These are phyloP conservation scores for Tupaia chinensis DNA, from an alignment of 2,113 vertebrate species.

Conservation along the genomic window DNA sequence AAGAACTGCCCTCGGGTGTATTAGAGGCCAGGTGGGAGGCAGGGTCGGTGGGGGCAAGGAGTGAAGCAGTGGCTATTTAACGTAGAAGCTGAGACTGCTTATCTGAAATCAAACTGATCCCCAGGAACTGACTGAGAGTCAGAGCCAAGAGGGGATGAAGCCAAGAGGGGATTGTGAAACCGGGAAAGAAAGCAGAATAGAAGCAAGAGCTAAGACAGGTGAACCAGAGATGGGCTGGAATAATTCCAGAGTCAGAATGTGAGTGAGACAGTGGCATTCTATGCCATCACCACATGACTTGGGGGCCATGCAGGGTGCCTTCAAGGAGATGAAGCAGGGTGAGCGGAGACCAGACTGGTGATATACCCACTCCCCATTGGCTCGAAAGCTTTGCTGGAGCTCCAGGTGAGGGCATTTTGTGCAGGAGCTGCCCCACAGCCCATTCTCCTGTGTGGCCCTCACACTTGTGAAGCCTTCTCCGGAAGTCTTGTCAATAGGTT, in stretches of 20 bases:
- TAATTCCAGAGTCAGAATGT: background rate
- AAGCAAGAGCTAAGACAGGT: background rate
- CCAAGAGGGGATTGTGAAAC: background rate
- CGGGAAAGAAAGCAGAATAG: background rate
- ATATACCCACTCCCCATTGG: fast-evolving
- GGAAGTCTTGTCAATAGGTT: background rate
- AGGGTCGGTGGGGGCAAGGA: fast-evolving
- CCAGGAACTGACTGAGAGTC: background rate
- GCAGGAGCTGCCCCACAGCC: background rate
- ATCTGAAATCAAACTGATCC: background rate
- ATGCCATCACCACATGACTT: too few relatives aligned
- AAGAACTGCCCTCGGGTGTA: fast-evolving
- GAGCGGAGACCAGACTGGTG: background rate
- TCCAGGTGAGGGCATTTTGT: background rate
- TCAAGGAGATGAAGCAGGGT: background rate
- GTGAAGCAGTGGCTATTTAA: background rate
- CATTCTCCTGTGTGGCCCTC: background rate
- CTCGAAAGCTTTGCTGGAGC: background rate
- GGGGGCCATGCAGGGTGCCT: too few relatives aligned
- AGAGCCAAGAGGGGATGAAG: background rate
- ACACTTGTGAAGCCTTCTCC: background rate
- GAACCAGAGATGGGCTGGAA: background rate
- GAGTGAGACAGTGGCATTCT: background rate
- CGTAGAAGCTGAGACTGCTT: background rate
- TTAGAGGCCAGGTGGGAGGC: too few relatives aligned